These are phyloP conservation scores for Sebastes hopkinsi DNA, from an alignment of 2,797 vertebrate genomes.

Conservation along the genomic window DNA sequence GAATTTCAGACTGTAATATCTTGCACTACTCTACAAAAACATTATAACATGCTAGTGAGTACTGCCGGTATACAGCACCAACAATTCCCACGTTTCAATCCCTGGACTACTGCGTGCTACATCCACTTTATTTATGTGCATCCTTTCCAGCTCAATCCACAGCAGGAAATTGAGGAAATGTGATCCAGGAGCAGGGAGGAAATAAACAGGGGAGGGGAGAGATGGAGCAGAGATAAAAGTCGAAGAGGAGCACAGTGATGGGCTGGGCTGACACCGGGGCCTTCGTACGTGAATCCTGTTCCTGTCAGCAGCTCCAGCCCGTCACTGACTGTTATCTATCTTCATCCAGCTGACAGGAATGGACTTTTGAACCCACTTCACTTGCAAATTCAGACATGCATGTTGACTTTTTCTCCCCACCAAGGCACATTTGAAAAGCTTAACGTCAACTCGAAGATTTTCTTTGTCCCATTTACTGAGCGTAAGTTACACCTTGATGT, in stretches of 20 bases:
- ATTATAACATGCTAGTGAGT: neutral
- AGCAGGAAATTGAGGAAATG: constrained; percentile 62
- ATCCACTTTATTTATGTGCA: constrained; percentile 27
- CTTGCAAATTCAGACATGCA: neutral
- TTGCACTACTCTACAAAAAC: neutral
- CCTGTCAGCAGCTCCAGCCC: constrained; percentile 34
- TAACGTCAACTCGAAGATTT: neutral
- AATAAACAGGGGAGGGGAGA: constrained; percentile 46
- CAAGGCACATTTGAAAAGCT: neutral
- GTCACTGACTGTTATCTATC: constrained; percentile 12
- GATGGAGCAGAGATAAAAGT: constrained; percentile 50
- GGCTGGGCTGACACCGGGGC: neutral
- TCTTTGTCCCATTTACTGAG: neutral
- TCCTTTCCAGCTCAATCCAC: constrained; percentile 29
- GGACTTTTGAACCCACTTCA: constrained; percentile 8
- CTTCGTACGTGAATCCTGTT: constrained; percentile 31
- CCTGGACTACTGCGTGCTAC: neutral
- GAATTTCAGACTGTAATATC: neutral
- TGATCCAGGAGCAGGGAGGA: constrained; percentile 56
- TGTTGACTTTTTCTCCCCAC: neutral
- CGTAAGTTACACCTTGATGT: neutral
- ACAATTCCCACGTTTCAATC: neutral
- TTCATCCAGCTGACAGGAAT: constrained; percentile 3
- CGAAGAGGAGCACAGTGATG: constrained; percentile 20
- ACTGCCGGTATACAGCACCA: neutral